Percentiles rank a stretch among this genome's conserved stretches.
Conservation (phyloP, 2,113 vertebrate genomes). For the Taurulus bubalis region DNA sequence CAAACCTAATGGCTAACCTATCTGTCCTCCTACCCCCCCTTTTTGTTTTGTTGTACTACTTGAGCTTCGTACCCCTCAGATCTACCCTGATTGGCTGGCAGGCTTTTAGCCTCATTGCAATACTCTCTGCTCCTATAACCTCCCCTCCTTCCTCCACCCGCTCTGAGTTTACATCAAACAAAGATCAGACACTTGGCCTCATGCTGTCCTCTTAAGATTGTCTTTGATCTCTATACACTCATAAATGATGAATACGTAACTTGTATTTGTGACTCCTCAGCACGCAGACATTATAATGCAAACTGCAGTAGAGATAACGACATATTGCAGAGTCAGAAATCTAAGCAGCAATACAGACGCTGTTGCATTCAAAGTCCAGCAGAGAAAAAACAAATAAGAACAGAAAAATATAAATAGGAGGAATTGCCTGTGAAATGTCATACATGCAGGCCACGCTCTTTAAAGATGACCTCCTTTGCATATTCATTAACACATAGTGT, state of each 20-base stretch:
- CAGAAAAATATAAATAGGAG: background rate
- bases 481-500: too few species aligned
- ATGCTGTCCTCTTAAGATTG: conserved; percentile 52
- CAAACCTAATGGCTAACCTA: conserved; percentile 87
- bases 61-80: conserved; percentile 67
- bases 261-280: conserved; percentile 43
- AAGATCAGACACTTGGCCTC: conserved; percentile 60
- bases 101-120: conserved; percentile 49
- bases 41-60: too few species aligned
- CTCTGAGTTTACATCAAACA: conserved; percentile 72
- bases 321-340: background rate
- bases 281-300: background rate
- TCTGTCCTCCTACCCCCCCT: conserved; percentile 53
- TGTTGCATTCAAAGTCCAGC: background rate
- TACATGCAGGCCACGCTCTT: too few species aligned
- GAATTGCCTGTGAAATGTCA: background rate
- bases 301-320: background rate
- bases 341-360: background rate
- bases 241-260: conserved; percentile 58
- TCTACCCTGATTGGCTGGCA: conserved; percentile 42
- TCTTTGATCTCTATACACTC: conserved; percentile 63
- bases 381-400: background rate
- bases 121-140: conserved; percentile 33
- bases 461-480: too few species aligned
- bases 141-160: conserved; percentile 52